A percentile compares a stretch with the other conserved stretches of the same genome.
phyloP scores from a whole-genome alignment of 2,888 invertebrate species.

The Lasioglossum villosulum region DNA sequence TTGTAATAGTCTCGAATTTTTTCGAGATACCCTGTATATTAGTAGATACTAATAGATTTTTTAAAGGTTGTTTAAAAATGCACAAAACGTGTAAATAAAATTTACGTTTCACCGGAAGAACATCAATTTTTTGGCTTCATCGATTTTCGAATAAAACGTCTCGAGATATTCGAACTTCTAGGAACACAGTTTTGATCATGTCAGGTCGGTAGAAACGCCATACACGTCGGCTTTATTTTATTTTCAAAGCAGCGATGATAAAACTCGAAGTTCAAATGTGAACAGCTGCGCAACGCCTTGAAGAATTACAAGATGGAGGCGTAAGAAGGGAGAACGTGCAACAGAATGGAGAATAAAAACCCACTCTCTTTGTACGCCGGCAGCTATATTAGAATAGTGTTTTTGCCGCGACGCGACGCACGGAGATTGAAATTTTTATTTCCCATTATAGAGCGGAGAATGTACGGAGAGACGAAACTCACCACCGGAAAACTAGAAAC shows the following conservation, averaged over 20 bases:
- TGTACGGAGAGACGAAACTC: neutral
- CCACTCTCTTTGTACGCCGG: neutral
- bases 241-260: neutral
- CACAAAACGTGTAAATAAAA: too few species aligned
- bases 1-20: too few species aligned
- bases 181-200: neutral
- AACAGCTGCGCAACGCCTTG: neutral
- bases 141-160: neutral
- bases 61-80: too few species aligned
- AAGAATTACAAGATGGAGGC: slow-evolving; percentile 7
- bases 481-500: neutral
- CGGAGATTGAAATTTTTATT: neutral
- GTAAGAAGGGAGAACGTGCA: neutral
- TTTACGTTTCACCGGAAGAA: too few species aligned
- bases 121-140: too few species aligned
- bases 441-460: neutral
- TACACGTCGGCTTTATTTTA: neutral
- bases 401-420: neutral
- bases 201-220: too few species aligned
- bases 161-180: neutral
- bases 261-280: neutral
- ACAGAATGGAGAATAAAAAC: slow-evolving; percentile 23
- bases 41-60: too few species aligned
- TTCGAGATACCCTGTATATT: too few species aligned
- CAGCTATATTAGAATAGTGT: neutral